Percentiles rank a stretch among this genome's conserved stretches.
Conservation (phyloP, 2,888 invertebrate species). For the Polyommatus iphigenia region DNA sequence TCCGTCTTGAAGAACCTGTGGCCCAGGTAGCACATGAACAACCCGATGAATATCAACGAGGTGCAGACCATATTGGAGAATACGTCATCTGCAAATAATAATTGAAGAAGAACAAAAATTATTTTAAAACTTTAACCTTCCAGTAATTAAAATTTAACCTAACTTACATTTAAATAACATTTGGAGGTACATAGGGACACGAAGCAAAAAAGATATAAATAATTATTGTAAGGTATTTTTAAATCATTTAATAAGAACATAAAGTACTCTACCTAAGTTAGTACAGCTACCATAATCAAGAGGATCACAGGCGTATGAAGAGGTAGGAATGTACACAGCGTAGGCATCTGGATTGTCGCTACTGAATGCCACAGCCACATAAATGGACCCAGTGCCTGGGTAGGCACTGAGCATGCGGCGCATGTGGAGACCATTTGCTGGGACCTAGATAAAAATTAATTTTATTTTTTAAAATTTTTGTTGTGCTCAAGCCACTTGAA, state of each 20-base stretch:
- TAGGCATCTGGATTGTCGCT: slow-evolving; percentile 59
- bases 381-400: slow-evolving; percentile 82
- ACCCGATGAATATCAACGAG: slow-evolving; percentile 78
- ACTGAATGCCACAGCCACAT: slow-evolving; percentile 74
- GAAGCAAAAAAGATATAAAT: no score
- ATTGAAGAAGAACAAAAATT: not conserved
- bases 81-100: slow-evolving; percentile 58
- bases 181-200: no score
- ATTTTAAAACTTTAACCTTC: no score
- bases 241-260: not conserved
- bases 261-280: slow-evolving; percentile 69
- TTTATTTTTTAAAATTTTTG: no score
- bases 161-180: no score
- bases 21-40: slow-evolving; percentile 82
- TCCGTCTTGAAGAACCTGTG: slow-evolving; percentile 83
- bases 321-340: slow-evolving; percentile 84
- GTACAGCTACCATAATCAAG: slow-evolving; percentile 71
- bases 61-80: slow-evolving; percentile 76
- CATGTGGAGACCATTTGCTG: slow-evolving; percentile 48
- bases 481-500: no score
- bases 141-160: no score
- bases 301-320: slow-evolving; percentile 84
- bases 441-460: slow-evolving; percentile 48
- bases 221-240: no score
- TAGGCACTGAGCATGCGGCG: slow-evolving; percentile 81